Evolutionary conservation across 2,113 vertebrate genomes (phyloP).

Genomic region (Zosterops japonicus): DNA sequence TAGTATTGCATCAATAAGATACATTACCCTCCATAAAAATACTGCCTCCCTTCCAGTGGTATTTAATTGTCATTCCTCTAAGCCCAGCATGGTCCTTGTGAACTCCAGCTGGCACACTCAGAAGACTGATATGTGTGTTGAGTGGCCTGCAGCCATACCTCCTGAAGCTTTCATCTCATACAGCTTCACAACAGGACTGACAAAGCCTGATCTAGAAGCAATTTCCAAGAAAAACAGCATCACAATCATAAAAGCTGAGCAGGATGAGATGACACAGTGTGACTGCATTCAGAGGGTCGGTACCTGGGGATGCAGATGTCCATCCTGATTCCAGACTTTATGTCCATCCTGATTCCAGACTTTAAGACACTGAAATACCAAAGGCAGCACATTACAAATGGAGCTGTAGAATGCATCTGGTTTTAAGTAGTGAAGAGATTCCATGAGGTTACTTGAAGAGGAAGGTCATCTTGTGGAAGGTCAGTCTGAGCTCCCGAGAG

Average conservation of each 20-base stretch:
- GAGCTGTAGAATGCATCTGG: neutral
- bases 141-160: conserved; percentile 6
- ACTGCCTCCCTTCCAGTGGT: neutral
- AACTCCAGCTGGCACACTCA: neutral
- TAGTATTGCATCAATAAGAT: neutral
- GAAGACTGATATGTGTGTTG: neutral
- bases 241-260: neutral
- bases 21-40: neutral
- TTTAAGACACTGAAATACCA: neutral
- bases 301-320: neutral
- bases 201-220: neutral
- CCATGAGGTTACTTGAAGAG: neutral
- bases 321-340: neutral
- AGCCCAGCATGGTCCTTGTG: neutral
- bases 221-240: neutral
- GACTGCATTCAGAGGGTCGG: neutral
- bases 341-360: neutral
- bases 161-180: neutral
- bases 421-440: neutral
- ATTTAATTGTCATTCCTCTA: neutral
- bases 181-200: neutral
- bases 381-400: neutral
- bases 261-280: fast-evolving
- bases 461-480: neutral
- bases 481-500: neutral